Percentiles rank a stretch among this genome's conserved stretches.
Evolutionary conservation across 2,797 vertebrate species (phyloP).

Genomic region (Gadopsis bispinosus): DNA sequence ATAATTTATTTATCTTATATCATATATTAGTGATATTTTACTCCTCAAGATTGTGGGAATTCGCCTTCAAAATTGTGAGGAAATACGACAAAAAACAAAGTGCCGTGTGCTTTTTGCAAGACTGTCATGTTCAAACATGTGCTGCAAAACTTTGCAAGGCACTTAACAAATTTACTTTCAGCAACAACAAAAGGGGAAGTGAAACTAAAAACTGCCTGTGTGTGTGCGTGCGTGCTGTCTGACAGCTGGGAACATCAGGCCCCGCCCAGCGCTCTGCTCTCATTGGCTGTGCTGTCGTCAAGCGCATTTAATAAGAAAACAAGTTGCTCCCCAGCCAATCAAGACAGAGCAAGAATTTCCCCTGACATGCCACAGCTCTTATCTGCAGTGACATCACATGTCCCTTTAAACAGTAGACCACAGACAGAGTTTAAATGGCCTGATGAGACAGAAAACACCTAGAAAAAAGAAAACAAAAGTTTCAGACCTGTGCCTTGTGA

Average conservation of each 20-base stretch:
- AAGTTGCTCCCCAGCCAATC: slow-evolving; percentile 75
- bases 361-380: slow-evolving; percentile 45
- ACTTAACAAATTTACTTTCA: slow-evolving; percentile 22
- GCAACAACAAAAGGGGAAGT: slow-evolving; percentile 73
- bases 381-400: slow-evolving; percentile 75
- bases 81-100: background rate
- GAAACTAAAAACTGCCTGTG: slow-evolving; percentile 61
- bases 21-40: background rate
- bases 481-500: background rate
- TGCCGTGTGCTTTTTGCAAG: background rate
- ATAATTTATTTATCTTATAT: background rate
- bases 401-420: slow-evolving; percentile 76
- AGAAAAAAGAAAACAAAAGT: slow-evolving; percentile 16
- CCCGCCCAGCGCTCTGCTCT: slow-evolving; percentile 56
- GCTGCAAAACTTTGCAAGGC: slow-evolving; percentile 25
- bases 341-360: slow-evolving; percentile 57
- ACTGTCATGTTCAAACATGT: slow-evolving; percentile 16
- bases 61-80: background rate
- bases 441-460: slow-evolving; percentile 37
- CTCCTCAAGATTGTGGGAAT: background rate
- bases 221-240: slow-evolving; percentile 27
- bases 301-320: slow-evolving; percentile 65
- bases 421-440: slow-evolving; percentile 76
- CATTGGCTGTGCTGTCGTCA: slow-evolving; percentile 84
- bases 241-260: slow-evolving; percentile 65